phyloP scores from a whole-genome alignment of 2,888 invertebrate genomes.

The Dolichomitus sp. region DNA sequence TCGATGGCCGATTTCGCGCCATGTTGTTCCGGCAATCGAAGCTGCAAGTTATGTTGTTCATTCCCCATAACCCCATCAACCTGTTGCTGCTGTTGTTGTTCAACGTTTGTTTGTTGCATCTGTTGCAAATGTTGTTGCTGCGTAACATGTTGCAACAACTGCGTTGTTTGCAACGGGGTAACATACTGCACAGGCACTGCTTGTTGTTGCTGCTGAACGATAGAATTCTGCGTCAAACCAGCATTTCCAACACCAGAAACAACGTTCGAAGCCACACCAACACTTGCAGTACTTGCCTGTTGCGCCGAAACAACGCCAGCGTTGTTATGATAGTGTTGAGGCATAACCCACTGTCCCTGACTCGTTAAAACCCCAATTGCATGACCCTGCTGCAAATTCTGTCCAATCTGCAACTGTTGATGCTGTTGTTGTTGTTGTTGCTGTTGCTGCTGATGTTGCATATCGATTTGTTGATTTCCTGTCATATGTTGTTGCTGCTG shows the following conservation, averaged over 20 bases:
- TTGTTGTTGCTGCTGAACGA: slow-evolving; percentile 69
- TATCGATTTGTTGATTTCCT: slow-evolving; percentile 48
- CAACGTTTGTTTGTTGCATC: background rate
- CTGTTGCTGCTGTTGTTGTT: slow-evolving; percentile 68
- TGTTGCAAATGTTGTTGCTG: slow-evolving; percentile 58
- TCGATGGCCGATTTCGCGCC: slow-evolving; percentile 70
- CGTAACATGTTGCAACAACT: slow-evolving; percentile 57
- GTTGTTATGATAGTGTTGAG: slow-evolving; percentile 51
- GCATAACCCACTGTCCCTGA: slow-evolving; percentile 65
- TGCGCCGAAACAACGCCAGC: background rate
- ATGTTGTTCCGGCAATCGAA: slow-evolving; percentile 78
- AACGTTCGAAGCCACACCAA: background rate
- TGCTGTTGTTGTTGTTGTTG: slow-evolving; percentile 69
- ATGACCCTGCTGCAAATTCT: slow-evolving; percentile 70
- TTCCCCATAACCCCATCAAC: slow-evolving; percentile 29
- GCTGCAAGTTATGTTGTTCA: slow-evolving; percentile 75
- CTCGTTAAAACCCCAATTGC: slow-evolving; percentile 50
- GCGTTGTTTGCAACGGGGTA: slow-evolving; percentile 71
- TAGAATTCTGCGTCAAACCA: slow-evolving; percentile 30
- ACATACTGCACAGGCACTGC: slow-evolving; percentile 71
- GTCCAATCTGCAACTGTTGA: slow-evolving; percentile 68
- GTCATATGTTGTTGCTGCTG: slow-evolving; percentile 50
- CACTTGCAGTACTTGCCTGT: background rate
- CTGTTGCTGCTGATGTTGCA: slow-evolving; percentile 72
- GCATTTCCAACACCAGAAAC: background rate